Percentiles rank a stretch among this genome's conserved stretches.
Evolutionary conservation across 2,888 invertebrate genomes (phyloP).

Genomic region (Zaprionus bogoriensis): DNA sequence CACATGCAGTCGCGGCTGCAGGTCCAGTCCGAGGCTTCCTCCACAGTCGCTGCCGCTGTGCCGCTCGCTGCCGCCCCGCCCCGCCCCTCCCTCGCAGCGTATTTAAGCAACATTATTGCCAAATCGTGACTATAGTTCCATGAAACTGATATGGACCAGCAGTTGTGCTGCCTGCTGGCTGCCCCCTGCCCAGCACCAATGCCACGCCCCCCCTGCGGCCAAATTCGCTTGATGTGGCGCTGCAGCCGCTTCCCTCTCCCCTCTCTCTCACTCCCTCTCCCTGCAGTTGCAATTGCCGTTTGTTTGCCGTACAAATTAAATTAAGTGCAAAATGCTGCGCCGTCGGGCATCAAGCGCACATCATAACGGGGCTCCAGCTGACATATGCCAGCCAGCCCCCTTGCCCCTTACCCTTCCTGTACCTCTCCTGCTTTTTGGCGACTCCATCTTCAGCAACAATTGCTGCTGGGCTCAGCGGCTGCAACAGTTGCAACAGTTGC

Average conservation of each 20-base stretch:
- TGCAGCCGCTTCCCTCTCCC: constrained; percentile 24
- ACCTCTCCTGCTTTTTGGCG: constrained; percentile 1
- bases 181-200: constrained; percentile 36
- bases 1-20: constrained; percentile 26
- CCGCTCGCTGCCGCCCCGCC: not conserved
- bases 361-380: constrained; percentile 68
- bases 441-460: constrained; percentile 30
- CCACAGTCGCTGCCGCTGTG: constrained; percentile 1
- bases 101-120: constrained; percentile 82
- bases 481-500: constrained; percentile 16
- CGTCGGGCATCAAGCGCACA: constrained; percentile 62
- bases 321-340: constrained; percentile 74
- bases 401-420: not conserved
- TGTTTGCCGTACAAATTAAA: constrained; percentile 77
- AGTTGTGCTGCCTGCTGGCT: constrained; percentile 27
- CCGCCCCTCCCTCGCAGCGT: constrained; percentile 42
- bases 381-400: constrained; percentile 37
- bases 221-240: constrained; percentile 67
- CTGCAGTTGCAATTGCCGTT: constrained; percentile 47
- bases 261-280: constrained; percentile 10
- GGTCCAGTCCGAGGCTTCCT: constrained; percentile 32
- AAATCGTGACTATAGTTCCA: constrained; percentile 83
- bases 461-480: constrained; percentile 27
- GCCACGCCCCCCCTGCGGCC: constrained; percentile 19
- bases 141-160: constrained; percentile 82